Evolutionary conservation across 2,113 vertebrate species (phyloP).

Genomic region (Vulpes lagopus): DNA sequence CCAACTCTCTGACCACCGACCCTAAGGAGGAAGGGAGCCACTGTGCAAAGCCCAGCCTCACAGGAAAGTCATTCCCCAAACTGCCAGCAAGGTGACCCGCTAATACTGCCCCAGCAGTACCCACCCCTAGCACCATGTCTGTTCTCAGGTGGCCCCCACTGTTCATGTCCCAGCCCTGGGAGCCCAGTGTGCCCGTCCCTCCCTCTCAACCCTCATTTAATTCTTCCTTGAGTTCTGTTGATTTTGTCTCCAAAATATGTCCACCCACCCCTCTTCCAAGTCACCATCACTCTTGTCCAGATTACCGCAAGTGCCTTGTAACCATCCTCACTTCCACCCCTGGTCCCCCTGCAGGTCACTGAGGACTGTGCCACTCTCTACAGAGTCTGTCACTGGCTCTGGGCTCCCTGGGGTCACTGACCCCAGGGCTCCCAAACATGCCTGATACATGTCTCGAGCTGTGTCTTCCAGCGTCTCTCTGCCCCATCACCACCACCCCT

Average conservation of each 20-base stretch:
- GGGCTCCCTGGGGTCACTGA: too few species aligned
- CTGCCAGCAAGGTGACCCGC: neutral
- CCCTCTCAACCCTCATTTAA: neutral
- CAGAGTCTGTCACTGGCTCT: fast-evolving
- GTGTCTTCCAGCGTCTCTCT: neutral
- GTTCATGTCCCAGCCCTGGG: neutral
- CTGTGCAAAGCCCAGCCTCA: neutral
- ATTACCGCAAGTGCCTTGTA: neutral
- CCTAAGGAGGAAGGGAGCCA: neutral
- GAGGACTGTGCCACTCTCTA: fast-evolving
- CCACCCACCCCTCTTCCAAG: neutral
- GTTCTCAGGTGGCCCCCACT: neutral
- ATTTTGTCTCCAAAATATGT: neutral
- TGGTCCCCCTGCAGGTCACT: neutral
- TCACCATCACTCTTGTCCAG: neutral
- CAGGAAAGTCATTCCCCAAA: neutral
- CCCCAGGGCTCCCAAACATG: neutral
- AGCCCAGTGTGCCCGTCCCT: fast-evolving
- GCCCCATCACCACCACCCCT: neutral
- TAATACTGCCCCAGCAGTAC: too few species aligned
- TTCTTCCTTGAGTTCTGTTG: neutral
- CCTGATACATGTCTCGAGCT: neutral
- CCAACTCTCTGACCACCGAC: neutral
- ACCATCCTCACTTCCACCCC: neutral
- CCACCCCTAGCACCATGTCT: neutral